Evolutionary conservation across 2,888 invertebrate genomes (phyloP), one percentile per base, ranked within the genome.

Genomic region (Plebejus argus): DNA sequence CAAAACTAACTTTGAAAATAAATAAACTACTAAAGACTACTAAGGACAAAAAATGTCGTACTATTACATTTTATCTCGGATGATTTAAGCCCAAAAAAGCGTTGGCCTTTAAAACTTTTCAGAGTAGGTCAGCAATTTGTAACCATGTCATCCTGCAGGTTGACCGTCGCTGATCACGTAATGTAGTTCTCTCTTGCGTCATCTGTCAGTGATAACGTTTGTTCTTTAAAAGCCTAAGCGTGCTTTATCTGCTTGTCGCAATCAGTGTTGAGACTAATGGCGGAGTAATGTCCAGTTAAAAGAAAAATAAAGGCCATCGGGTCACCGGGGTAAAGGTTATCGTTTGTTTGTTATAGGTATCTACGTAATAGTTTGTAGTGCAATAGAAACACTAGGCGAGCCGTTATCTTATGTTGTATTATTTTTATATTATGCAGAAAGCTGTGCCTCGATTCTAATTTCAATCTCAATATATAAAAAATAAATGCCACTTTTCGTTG

Each of bases 201-300:
- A 74, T 28, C 28, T 5, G 53, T 74, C 45, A 74, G 53, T 53
- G 74, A 74, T 74, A 74, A 74, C 20, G 74, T 53, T 39, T 71
- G 71, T 71, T 39, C 71, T 71, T 74, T 74, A 74, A 74, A 74
- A 53, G 74, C 74, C 74, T 74, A 28, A 49, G 28, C 74, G 74
- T 74, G 53, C 74, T 74, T 74, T 74, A 74, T 74, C 74, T 28
- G 23, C 28, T 20, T 74, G 53, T 72, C 33, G 72, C 28, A 49
- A 74, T 53, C 74, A 45, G 72, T 39, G 74, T 33, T 74, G 74
- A 28, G 74, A 28, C 74, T 49, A 49, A 49, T 74, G 45, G 74
- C 49, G 8, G 18, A 74, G 49, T 74, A 20, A 15, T 72, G 72
- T 72, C 45, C 20, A 23, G 71, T 71, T 71, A 20, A 66, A 66